Evolutionary conservation across 2,888 invertebrate species (phyloP).

Genomic region (Aleiodes alternator): DNA sequence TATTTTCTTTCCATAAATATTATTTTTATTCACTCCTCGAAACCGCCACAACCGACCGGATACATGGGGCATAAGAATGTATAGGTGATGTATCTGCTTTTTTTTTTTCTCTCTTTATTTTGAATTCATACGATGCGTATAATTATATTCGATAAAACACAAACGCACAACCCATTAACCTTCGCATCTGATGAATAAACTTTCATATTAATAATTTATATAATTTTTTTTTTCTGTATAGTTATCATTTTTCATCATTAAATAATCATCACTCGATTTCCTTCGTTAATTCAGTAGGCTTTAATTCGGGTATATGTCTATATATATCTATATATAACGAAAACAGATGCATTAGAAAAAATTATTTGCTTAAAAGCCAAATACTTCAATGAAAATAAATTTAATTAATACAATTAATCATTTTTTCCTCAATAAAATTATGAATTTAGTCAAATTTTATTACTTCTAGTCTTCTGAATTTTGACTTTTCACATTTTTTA

Average conservation of each 20-base stretch:
- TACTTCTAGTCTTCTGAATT: too few species aligned
- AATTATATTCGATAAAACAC: constrained; percentile 34
- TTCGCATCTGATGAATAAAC: constrained; percentile 30
- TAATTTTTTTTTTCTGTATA: constrained; percentile 10
- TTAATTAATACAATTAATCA: too few species aligned
- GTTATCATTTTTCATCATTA: neutral
- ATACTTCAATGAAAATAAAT: too few species aligned
- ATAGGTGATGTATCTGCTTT: constrained; percentile 9
- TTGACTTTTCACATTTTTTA: too few species aligned
- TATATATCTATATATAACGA: too few species aligned
- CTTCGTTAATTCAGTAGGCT: constrained; percentile 5
- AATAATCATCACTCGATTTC: neutral
- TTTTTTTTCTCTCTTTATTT: neutral
- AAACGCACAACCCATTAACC: constrained; percentile 27
- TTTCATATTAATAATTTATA: constrained; percentile 17
- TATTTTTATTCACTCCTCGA: too few species aligned
- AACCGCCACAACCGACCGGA: constrained; percentile 17
- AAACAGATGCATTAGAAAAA: too few species aligned
- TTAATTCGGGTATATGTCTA: neutral
- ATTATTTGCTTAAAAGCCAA: too few species aligned
- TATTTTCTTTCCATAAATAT: too few species aligned
- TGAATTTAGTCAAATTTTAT: too few species aligned
- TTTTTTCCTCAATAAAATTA: too few species aligned
- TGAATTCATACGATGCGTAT: constrained; percentile 31
- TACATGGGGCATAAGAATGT: constrained; percentile 25